phyloP scores from a whole-genome alignment of 2,113 vertebrate species.

The Agapornis roseicollis region DNA sequence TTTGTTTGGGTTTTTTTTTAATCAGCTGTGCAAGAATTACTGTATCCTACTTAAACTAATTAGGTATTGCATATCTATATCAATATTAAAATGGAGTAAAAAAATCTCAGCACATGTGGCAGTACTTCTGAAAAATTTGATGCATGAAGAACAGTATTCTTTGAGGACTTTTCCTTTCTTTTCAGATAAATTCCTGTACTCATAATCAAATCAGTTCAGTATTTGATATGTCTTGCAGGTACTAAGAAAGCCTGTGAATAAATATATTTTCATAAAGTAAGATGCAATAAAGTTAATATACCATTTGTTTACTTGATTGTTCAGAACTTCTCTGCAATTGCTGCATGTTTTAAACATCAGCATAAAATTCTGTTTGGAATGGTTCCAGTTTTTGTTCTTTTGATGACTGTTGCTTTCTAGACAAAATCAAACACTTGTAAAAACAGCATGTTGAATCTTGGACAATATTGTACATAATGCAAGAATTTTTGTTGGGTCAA shows the following conservation, averaged over 20 bases:
- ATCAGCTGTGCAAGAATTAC: background rate
- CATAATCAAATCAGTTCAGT: background rate
- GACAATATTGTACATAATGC: background rate
- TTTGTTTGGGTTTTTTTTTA: background rate
- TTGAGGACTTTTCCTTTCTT: background rate
- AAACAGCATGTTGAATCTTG: background rate
- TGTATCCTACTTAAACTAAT: background rate
- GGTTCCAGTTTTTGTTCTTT: background rate
- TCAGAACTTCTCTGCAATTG: background rate
- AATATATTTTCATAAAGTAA: background rate
- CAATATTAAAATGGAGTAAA: background rate
- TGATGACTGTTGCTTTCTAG: background rate
- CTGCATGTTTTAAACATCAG: background rate
- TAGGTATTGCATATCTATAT: background rate
- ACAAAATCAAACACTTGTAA: background rate
- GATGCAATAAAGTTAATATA: background rate
- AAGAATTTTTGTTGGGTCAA: background rate
- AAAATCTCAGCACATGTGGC: fast-evolving
- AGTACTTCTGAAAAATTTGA: background rate
- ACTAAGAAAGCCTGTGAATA: background rate
- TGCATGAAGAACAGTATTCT: background rate
- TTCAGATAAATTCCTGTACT: background rate
- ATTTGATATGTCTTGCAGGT: background rate
- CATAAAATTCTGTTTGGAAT: background rate
- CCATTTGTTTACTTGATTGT: background rate